Percentiles rank a stretch among this genome's conserved stretches.
Conservation (phyloP, 2,113 vertebrate genomes). For the Pygoscelis antarcticus region DNA sequence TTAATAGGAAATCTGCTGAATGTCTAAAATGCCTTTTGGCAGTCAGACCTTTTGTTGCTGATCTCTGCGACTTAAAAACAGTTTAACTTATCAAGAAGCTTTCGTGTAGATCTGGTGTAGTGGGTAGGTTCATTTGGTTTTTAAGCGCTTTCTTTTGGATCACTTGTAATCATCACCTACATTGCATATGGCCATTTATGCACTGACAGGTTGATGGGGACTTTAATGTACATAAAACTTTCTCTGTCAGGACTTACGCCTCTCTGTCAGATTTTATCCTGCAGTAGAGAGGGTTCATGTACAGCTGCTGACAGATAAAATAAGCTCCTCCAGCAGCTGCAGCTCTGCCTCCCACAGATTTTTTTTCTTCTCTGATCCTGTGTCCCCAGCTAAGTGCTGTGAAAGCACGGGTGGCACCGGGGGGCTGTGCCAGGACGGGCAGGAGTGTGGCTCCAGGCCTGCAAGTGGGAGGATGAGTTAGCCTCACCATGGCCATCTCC, state of each 20-base stretch:
- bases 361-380: background rate
- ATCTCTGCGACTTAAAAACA: background rate
- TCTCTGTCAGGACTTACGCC: slow-evolving; percentile 50
- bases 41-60: slow-evolving; percentile 38
- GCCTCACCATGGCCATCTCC: background rate
- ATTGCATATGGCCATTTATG: slow-evolving; percentile 30
- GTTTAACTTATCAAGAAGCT: slow-evolving; percentile 43
- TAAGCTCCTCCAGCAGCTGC: slow-evolving; percentile 63
- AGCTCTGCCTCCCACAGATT: slow-evolving; percentile 29
- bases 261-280: slow-evolving; percentile 67
- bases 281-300: slow-evolving; percentile 47
- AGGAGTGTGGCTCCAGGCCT: rapidly evolving
- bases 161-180: slow-evolving; percentile 56
- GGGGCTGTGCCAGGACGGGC: rapidly evolving
- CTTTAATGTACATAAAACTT: slow-evolving; percentile 62
- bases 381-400: background rate
- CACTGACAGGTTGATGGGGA: slow-evolving; percentile 65
- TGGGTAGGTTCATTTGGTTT: slow-evolving; percentile 23
- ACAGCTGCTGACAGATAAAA: slow-evolving; percentile 65
- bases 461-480: background rate
- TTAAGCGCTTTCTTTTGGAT: slow-evolving; percentile 49
- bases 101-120: slow-evolving; percentile 36
- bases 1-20: slow-evolving; percentile 52
- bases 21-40: slow-evolving; percentile 56
- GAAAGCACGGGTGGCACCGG: background rate